Percentiles rank a stretch among this genome's conserved stretches.
Conservation (phyloP, 2,797 vertebrate genomes). For the Acanthopagrus latus region DNA sequence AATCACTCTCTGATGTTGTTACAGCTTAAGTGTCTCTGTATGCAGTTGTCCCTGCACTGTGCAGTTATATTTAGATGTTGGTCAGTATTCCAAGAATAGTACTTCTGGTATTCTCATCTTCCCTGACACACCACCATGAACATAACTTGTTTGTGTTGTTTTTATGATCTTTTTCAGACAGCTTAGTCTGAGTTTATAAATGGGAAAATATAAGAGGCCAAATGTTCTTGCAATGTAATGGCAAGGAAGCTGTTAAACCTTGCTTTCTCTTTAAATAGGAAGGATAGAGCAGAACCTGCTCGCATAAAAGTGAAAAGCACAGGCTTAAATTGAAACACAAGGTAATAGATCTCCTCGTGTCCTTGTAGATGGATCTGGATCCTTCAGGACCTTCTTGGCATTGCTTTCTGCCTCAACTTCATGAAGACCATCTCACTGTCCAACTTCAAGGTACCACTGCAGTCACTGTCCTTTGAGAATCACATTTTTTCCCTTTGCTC, state of each 20-base stretch:
- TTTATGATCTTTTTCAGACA: neutral
- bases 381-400: slow-evolving; percentile 94
- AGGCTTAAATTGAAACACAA: neutral
- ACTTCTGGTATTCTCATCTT: neutral
- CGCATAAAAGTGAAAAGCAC: neutral
- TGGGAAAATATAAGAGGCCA: neutral
- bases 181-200: neutral
- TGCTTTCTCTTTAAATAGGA: neutral
- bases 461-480: neutral
- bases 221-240: neutral
- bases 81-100: neutral
- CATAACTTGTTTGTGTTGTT: neutral
- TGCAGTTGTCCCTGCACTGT: too few relatives aligned
- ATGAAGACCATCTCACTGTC: slow-evolving; percentile 95
- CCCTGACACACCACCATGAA: neutral
- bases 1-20: neutral
- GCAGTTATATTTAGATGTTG: neutral
- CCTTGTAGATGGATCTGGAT: slow-evolving; percentile 95
- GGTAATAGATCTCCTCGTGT: slow-evolving; percentile 16
- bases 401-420: slow-evolving; percentile 96
- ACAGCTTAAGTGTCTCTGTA: neutral
- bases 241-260: neutral
- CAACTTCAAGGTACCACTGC: slow-evolving; percentile 92
- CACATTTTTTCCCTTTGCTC: neutral
- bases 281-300: neutral